These are phyloP conservation scores for Eupithecia subfuscata DNA, from an alignment of 2,888 invertebrate species.

Conservation along the genomic window DNA sequence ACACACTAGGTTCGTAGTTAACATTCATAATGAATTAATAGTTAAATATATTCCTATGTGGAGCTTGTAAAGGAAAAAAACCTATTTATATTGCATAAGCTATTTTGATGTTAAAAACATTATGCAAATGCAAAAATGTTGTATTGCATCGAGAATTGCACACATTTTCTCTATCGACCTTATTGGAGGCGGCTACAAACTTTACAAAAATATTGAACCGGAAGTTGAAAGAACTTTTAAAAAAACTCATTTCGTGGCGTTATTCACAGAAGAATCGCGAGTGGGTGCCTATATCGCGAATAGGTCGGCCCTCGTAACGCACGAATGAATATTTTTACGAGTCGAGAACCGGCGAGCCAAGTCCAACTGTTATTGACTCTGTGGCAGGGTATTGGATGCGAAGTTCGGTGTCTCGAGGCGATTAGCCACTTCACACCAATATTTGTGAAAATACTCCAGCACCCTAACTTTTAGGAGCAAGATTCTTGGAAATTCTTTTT, in stretches of 20 bases:
- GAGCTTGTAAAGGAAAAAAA: background rate
- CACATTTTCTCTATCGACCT: background rate
- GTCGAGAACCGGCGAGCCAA: conserved; percentile 57
- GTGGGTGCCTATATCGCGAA: conserved; percentile 32
- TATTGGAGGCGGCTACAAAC: background rate
- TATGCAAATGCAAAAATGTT: background rate
- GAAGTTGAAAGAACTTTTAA: conserved; percentile 20
- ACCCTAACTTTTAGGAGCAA: conserved; percentile 62
- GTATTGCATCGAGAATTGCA: background rate
- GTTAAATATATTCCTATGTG: background rate
- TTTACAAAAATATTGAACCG: conserved; percentile 12
- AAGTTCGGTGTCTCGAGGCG: conserved; percentile 56
- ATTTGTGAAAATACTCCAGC: conserved; percentile 67
- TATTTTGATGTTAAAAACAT: background rate
- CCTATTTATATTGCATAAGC: background rate
- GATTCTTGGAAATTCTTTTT: conserved; percentile 54
- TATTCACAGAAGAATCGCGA: conserved; percentile 26
- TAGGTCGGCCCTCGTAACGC: conserved; percentile 56
- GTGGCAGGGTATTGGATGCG: conserved; percentile 54
- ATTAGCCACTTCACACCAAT: conserved; percentile 64
- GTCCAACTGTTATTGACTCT: conserved; percentile 10
- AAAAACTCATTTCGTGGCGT: conserved; percentile 27
- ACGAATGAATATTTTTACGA: conserved; percentile 74
- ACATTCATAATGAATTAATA: too few relatives aligned
- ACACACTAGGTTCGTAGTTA: too few relatives aligned